phyloP scores from a whole-genome alignment of 2,113 vertebrate genomes.

The Pitta sordida region DNA sequence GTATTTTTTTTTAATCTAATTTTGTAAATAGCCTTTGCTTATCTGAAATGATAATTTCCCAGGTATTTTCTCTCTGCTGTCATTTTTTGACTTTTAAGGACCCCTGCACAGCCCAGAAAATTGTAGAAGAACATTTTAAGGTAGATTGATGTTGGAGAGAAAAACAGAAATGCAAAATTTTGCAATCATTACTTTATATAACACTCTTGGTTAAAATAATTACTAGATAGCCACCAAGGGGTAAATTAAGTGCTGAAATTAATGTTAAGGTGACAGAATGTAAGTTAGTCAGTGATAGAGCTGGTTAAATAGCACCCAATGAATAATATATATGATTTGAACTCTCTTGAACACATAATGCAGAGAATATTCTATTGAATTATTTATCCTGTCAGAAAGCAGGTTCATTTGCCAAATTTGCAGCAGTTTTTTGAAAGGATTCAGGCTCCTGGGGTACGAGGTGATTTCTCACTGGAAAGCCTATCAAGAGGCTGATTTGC shows the following conservation, averaged over 20 bases:
- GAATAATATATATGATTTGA: conserved; percentile 43
- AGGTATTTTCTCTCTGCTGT: not conserved
- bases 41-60: not conserved
- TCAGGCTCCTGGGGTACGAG: not conserved
- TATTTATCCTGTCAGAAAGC: conserved; percentile 28
- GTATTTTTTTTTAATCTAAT: not conserved
- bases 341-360: conserved; percentile 22
- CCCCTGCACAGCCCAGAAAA: not conserved
- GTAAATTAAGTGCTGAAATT: not conserved
- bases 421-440: not conserved
- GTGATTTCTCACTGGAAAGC: not conserved
- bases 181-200: not conserved
- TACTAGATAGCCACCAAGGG: not conserved
- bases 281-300: not conserved
- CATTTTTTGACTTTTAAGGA: not conserved
- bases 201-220: not conserved
- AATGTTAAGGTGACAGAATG: not conserved
- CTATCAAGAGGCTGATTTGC: not conserved
- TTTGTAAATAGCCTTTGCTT: not conserved
- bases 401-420: not conserved
- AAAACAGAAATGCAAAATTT: not conserved
- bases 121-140: not conserved
- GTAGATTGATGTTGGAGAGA: not conserved
- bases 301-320: conserved; percentile 33
- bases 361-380: conserved; percentile 18